Evolutionary conservation across 2,888 invertebrate species (phyloP).

Genomic region (Perizoma affinitatum): DNA sequence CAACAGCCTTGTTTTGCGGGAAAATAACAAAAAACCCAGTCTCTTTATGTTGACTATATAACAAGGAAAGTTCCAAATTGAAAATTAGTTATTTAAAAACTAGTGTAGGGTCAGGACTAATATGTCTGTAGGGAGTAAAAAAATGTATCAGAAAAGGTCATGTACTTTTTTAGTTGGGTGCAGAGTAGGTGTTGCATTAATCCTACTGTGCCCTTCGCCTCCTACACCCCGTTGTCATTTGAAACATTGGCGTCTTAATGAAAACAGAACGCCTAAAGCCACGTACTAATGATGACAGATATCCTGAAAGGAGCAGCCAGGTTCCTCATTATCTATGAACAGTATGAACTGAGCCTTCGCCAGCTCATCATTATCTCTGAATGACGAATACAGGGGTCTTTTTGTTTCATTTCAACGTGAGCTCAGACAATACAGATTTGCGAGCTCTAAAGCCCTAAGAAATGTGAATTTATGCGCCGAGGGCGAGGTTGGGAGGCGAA

Average conservation of each 20-base stretch:
- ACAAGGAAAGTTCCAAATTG: slow-evolving; percentile 21
- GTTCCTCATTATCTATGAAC: slow-evolving; percentile 65
- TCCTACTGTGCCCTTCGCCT: slow-evolving; percentile 43
- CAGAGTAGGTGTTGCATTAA: slow-evolving; percentile 40
- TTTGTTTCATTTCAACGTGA: slow-evolving; percentile 44
- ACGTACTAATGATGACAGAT: slow-evolving; percentile 78
- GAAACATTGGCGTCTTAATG: slow-evolving; percentile 76
- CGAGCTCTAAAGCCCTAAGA: slow-evolving; percentile 26
- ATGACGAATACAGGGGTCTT: slow-evolving; percentile 51
- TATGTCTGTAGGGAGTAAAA: no score
- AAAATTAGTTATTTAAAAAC: slow-evolving; percentile 4
- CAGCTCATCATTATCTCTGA: slow-evolving; percentile 58
- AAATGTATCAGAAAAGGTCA: no score
- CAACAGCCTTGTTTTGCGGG: neutral
- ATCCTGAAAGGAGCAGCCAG: slow-evolving; percentile 69
- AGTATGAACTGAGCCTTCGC: slow-evolving; percentile 55
- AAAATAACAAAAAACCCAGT: slow-evolving; percentile 1
- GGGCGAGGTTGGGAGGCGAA: slow-evolving; percentile 18
- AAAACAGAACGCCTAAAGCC: slow-evolving; percentile 71
- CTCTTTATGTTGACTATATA: slow-evolving; percentile 4
- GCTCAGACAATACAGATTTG: slow-evolving; percentile 34
- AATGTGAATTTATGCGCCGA: slow-evolving; percentile 31
- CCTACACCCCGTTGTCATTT: slow-evolving; percentile 58
- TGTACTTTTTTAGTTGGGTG: slow-evolving; percentile 1
- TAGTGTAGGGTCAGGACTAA: no score